phyloP scores from a whole-genome alignment of 2,888 invertebrate species.

The Chrysolina americana region DNA sequence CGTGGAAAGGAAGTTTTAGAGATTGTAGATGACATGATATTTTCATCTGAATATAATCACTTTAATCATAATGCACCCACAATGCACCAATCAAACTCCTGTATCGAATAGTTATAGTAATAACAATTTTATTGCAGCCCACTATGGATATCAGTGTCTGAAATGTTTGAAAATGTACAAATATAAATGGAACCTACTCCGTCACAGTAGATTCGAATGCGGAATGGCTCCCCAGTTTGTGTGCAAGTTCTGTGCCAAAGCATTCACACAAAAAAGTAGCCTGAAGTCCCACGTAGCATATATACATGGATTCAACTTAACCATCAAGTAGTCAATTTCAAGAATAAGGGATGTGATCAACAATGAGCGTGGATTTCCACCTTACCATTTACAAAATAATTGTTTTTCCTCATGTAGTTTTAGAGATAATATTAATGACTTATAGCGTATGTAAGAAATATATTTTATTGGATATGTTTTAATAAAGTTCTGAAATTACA shows the following conservation, averaged over 20 bases:
- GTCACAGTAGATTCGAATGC: conserved; percentile 81
- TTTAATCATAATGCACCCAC: not conserved
- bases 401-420: no score
- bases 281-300: conserved; percentile 55
- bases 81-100: not conserved
- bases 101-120: not conserved
- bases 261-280: conserved; percentile 59
- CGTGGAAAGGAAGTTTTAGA: no score
- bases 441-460: not conserved
- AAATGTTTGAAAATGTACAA: conserved; percentile 56
- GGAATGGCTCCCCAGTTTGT: conserved; percentile 59
- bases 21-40: not conserved
- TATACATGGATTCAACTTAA: conserved; percentile 52
- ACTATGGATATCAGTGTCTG: conserved; percentile 40
- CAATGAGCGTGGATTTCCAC: not conserved
- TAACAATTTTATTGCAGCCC: conserved; percentile 35
- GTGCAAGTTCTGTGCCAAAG: conserved; percentile 57
- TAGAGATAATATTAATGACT: not conserved
- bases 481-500: not conserved
- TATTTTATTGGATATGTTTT: not conserved
- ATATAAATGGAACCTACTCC: conserved; percentile 56
- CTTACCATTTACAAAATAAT: not conserved
- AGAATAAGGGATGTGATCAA: not conserved
- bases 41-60: not conserved
- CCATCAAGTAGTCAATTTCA: not conserved